phyloP scores from a whole-genome alignment of 2,888 invertebrate genomes.

The Pterostichus niger region DNA sequence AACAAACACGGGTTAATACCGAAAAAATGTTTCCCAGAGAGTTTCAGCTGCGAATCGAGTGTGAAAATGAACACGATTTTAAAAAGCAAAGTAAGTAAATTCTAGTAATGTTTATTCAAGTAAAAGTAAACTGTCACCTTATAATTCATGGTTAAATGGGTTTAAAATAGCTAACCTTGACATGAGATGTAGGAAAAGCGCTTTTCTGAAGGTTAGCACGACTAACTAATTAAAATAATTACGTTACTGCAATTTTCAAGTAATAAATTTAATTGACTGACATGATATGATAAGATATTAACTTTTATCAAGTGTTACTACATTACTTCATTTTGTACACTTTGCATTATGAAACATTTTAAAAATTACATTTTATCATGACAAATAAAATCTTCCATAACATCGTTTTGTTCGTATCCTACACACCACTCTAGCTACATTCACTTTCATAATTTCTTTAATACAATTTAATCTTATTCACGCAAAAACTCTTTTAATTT shows the following conservation, averaged over 20 bases:
- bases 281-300: constrained; percentile 43
- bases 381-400: too few species aligned
- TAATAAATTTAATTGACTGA: not conserved
- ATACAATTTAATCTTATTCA: too few species aligned
- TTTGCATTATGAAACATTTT: too few species aligned
- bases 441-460: too few species aligned
- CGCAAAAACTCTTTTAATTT: too few species aligned
- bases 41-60: constrained; percentile 87
- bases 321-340: too few species aligned
- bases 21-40: constrained; percentile 92
- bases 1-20: constrained; percentile 94
- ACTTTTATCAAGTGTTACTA: not conserved
- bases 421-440: too few species aligned
- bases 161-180: constrained; percentile 52
- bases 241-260: not conserved
- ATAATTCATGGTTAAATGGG: constrained; percentile 12
- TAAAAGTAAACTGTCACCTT: constrained; percentile 3
- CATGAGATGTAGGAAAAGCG: not conserved
- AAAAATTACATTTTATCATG: too few species aligned
- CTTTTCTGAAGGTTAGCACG: constrained; percentile 15
- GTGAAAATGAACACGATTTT: constrained; percentile 88
- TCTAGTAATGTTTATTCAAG: not conserved
- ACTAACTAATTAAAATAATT: not conserved
- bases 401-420: too few species aligned
- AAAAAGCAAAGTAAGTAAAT: constrained; percentile 85